Evolutionary conservation across 2,797 vertebrate species (phyloP), one percentile per base, ranked within the genome.

Genomic region (Coracias cyanogaster): DNA sequence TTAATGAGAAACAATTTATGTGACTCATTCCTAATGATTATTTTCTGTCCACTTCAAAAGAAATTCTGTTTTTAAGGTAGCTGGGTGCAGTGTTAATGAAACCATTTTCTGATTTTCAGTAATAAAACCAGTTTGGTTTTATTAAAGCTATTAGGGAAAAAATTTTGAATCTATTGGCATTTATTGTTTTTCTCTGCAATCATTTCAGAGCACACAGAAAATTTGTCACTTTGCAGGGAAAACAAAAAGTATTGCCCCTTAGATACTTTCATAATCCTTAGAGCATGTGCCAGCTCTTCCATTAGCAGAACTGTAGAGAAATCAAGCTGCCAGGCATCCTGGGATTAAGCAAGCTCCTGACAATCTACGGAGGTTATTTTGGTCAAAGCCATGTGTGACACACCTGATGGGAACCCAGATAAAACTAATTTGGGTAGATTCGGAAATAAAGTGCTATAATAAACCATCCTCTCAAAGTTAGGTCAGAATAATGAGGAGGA

Each of bases 201-300:
- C 28, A 73, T 60, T 89, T 86, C 73, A 60, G 73, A 60, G 43
- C 33, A 48, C 7, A 12, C 10, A 18, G n/a, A 70, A 46, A 35
- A 93, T 85, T 74, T 93, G 64, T 64, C 48, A 70, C 9, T 91
- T 69, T 82, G 13, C 67, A 73, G 9, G 9, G 55, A 35, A 72
- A 91, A 89, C 51, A 22, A 54, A 20, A 87, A 49, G 9, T 37
- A 45, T 29, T 66, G 26, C 43, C 73, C 39, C 39, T 85, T 66
- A 87, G 48, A 48, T 52, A 80, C 41, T 48, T 80, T 61, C 45
- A 22, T 29, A 77, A 82, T 67, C 71, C 83, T 82, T 6, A 62
- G 81, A 66, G 20, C 26, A 48, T 15, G 49, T 74, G 86, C 90
- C 89, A 94, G 78, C 78, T 92, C 55, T 89, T 71, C 81, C 81